A percentile compares a stretch with the other conserved stretches of the same genome.
These are phyloP conservation scores for Sesamia nonagrioides DNA, from an alignment of 1,140 invertebrate species.

Conservation along the genomic window DNA sequence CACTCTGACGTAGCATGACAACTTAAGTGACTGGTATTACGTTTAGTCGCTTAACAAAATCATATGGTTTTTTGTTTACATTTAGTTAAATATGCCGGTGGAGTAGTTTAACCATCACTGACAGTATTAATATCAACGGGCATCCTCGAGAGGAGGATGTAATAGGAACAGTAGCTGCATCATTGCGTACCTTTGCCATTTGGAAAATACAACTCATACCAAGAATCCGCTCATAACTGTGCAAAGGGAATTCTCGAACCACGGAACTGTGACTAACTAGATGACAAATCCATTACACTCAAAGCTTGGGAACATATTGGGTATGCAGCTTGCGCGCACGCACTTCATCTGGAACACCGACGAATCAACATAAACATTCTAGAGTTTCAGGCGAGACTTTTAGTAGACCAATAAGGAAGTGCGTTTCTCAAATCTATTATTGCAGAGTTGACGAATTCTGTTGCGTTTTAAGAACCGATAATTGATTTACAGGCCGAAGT, in stretches of 20 bases:
- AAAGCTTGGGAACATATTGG: conserved; percentile 30
- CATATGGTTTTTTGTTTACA: no score
- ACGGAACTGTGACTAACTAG: conserved; percentile 13
- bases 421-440: background rate
- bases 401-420: conserved; percentile 40
- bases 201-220: background rate
- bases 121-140: no score
- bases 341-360: conserved; percentile 27
- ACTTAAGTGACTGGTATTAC: no score
- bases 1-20: no score
- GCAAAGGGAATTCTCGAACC: background rate
- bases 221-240: background rate
- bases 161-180: background rate
- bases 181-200: background rate
- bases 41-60: no score
- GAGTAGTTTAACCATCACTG: no score
- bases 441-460: background rate
- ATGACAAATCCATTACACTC: conserved; percentile 36
- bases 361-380: conserved; percentile 27
- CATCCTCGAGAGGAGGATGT: no score
- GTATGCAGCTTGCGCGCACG: conserved; percentile 7
- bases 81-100: no score
- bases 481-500: no score
- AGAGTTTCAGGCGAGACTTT: conserved; percentile 31
- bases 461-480: background rate